Conservation (phyloP, 2,797 vertebrate species). For the Siniperca obscura region DNA sequence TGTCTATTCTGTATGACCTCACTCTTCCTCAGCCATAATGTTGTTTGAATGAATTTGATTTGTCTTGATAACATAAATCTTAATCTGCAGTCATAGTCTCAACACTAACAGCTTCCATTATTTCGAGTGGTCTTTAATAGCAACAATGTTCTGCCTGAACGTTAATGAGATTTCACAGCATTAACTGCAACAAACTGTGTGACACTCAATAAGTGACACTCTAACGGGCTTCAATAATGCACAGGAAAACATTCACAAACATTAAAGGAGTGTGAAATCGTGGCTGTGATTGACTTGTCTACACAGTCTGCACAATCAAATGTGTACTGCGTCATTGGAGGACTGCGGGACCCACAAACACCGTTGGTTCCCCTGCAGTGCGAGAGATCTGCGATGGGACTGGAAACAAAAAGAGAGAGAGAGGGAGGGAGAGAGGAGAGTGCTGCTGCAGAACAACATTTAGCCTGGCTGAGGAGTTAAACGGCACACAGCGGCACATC, state of each 20-base stretch:
- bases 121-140: slow-evolving; percentile 1
- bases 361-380: slow-evolving; percentile 77
- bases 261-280: slow-evolving; percentile 18
- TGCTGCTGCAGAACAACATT: slow-evolving; percentile 67
- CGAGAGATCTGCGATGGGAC: slow-evolving; percentile 73
- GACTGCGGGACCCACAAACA: slow-evolving; percentile 72
- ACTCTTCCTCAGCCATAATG: background rate
- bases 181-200: slow-evolving; percentile 23
- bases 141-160: slow-evolving; percentile 5
- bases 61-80: slow-evolving; percentile 1
- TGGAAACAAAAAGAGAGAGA: slow-evolving; percentile 45
- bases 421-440: slow-evolving; percentile 43
- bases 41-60: slow-evolving; percentile 5
- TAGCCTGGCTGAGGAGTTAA: slow-evolving; percentile 66
- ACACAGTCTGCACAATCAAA: slow-evolving; percentile 35
- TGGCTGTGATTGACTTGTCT: slow-evolving; percentile 17
- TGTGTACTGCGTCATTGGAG: slow-evolving; percentile 73
- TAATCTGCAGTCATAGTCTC: slow-evolving; percentile 5
- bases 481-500: slow-evolving; percentile 58
- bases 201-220: background rate
- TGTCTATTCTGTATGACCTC: background rate
- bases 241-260: slow-evolving; percentile 13
- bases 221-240: slow-evolving; percentile 18
- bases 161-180: slow-evolving; percentile 31
- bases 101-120: slow-evolving; percentile 24